Conservation (phyloP, 2,888 invertebrate genomes). For the Dolichomitus sp. region DNA sequence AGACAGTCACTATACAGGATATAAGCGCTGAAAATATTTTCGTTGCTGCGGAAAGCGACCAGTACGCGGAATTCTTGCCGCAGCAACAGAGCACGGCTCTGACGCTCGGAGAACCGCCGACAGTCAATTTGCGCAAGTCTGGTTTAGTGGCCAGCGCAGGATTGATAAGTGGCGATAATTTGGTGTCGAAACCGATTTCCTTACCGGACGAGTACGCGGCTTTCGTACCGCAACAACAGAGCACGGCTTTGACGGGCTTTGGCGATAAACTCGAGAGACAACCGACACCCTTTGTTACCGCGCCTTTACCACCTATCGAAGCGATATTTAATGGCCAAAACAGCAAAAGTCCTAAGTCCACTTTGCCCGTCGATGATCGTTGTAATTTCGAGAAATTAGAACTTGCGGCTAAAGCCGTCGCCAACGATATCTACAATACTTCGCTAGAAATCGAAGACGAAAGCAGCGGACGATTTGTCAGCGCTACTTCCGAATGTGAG, state of each 20-base stretch:
- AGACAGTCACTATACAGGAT: constrained; percentile 48
- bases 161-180: constrained; percentile 23
- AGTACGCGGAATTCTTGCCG: constrained; percentile 72
- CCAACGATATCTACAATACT: constrained; percentile 77
- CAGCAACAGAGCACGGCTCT: constrained; percentile 77
- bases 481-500: constrained; percentile 78
- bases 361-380: constrained; percentile 37
- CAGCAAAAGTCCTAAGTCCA: constrained; percentile 46
- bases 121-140: constrained; percentile 3
- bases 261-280: constrained; percentile 28
- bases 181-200: constrained; percentile 13
- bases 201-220: constrained; percentile 58
- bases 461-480: constrained; percentile 70
- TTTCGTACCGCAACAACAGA: constrained; percentile 68
- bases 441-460: constrained; percentile 77
- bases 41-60: constrained; percentile 48
- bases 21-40: constrained; percentile 44
- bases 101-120: constrained; percentile 21
- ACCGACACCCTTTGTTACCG: constrained; percentile 46
- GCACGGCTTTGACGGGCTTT: constrained; percentile 57
- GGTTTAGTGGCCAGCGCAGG: not conserved
- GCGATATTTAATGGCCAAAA: not conserved
- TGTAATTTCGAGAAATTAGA: constrained; percentile 72
- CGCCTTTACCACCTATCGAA: not conserved
- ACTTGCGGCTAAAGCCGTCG: constrained; percentile 75